These are phyloP conservation scores for Hippocampus barbouri DNA, from an alignment of 2,113 vertebrate species.

Conservation along the genomic window DNA sequence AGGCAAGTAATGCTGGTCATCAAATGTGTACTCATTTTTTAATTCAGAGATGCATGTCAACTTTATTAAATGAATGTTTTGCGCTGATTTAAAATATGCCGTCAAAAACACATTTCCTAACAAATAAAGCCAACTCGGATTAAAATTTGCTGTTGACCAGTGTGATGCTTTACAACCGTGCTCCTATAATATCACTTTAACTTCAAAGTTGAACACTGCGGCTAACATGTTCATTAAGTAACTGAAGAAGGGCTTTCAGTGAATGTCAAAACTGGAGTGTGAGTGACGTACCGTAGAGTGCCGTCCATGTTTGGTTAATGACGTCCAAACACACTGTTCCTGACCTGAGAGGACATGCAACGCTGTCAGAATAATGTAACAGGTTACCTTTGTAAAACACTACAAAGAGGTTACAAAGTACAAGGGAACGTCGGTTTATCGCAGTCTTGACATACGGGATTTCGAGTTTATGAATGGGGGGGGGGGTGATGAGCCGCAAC, in stretches of 20 bases:
- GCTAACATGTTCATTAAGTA: neutral
- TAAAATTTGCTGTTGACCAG: no score
- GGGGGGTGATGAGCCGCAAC: neutral
- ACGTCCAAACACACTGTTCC: constrained; percentile 99
- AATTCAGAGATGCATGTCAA: no score
- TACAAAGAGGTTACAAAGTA: no score
- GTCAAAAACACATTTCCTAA: no score
- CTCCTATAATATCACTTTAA: no score
- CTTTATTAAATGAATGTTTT: no score
- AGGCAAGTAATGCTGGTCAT: no score
- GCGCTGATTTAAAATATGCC: no score
- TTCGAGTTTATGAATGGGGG: neutral
- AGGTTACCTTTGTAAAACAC: neutral
- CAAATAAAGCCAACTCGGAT: no score
- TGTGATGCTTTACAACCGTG: no score
- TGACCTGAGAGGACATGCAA: constrained; percentile 76
- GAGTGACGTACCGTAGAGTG: constrained; percentile 87
- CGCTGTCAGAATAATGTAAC: neutral
- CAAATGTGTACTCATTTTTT: no score
- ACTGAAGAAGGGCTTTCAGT: neutral
- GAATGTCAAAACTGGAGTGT: neutral
- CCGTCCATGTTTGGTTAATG: constrained; percentile 99
- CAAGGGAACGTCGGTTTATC: no score
- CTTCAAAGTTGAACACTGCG: neutral
- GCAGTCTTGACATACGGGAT: neutral